A percentile compares a stretch with the other conserved stretches of the same genome.
phyloP scores from a whole-genome alignment of 2,113 vertebrate genomes.

The Catharus bicknelli region DNA sequence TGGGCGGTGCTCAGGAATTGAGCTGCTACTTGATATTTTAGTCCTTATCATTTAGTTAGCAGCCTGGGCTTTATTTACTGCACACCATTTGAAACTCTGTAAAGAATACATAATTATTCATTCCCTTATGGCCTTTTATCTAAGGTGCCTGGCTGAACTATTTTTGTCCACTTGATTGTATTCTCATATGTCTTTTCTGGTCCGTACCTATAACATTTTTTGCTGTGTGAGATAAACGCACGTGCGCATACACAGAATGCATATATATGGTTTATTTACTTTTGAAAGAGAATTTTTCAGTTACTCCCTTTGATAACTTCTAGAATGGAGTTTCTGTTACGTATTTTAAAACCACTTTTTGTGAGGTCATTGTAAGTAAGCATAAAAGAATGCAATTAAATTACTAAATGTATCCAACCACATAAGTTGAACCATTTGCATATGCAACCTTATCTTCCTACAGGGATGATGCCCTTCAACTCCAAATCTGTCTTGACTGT shows the following conservation, averaged over 20 bases:
- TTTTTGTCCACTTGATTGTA: slow-evolving; percentile 42
- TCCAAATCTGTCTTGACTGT: not conserved
- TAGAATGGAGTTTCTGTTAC: not conserved
- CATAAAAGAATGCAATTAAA: not conserved
- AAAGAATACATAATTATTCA: slow-evolving; percentile 49
- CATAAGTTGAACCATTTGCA: accelerated
- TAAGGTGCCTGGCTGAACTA: not conserved
- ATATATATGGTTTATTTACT: not conserved
- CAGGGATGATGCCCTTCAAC: not conserved
- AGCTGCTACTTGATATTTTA: slow-evolving; percentile 52
- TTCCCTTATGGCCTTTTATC: slow-evolving; percentile 7
- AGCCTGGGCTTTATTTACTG: slow-evolving; percentile 12
- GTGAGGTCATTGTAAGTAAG: not conserved
- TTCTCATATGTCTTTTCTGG: not conserved
- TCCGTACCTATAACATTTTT: not conserved
- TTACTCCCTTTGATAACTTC: not conserved
- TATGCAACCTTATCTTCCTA: not conserved
- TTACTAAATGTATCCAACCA: not conserved
- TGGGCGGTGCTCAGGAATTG: slow-evolving; percentile 43
- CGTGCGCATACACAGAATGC: not conserved
- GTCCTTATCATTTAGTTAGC: slow-evolving; percentile 51
- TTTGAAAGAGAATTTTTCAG: not conserved
- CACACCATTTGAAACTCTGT: slow-evolving; percentile 21
- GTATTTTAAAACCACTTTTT: not conserved
- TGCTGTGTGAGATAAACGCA: not conserved